Conservation (phyloP, 2,797 vertebrate species). For the Enteromius trimaculatus region DNA sequence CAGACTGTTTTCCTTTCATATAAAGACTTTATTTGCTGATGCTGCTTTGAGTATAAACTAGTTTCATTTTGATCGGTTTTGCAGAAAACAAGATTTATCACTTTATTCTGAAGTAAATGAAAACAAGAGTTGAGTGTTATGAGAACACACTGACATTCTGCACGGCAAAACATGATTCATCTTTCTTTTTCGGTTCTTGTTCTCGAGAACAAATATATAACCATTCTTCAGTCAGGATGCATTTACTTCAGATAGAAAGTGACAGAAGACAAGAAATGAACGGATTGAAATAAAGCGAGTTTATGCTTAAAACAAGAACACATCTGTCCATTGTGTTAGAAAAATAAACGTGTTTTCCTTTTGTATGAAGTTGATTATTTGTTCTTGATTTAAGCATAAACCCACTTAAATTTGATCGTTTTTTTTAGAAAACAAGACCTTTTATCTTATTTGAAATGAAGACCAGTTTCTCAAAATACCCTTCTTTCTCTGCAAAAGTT, state of each 20-base stretch:
- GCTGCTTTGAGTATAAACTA: background rate
- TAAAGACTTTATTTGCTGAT: background rate
- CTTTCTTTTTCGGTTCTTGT: background rate
- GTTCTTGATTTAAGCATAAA: background rate
- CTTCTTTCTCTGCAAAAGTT: background rate
- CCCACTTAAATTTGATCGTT: background rate
- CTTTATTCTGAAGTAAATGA: background rate
- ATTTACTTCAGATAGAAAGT: background rate
- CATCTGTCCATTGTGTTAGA: background rate
- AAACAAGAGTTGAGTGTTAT: background rate
- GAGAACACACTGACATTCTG: background rate
- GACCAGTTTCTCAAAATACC: background rate
- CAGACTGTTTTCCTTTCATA: background rate
- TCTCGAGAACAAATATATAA: background rate
- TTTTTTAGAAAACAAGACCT: background rate
- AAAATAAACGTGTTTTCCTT: background rate
- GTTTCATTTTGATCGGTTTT: background rate
- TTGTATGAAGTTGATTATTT: background rate
- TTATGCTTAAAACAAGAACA: background rate
- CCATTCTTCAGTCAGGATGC: background rate
- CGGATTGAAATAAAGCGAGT: background rate
- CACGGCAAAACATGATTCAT: background rate
- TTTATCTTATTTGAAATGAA: background rate
- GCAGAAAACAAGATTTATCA: background rate
- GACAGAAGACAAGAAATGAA: background rate